Evolutionary conservation across 2,888 invertebrate genomes (phyloP).

Genomic region (Lasioglossum villosulum): DNA sequence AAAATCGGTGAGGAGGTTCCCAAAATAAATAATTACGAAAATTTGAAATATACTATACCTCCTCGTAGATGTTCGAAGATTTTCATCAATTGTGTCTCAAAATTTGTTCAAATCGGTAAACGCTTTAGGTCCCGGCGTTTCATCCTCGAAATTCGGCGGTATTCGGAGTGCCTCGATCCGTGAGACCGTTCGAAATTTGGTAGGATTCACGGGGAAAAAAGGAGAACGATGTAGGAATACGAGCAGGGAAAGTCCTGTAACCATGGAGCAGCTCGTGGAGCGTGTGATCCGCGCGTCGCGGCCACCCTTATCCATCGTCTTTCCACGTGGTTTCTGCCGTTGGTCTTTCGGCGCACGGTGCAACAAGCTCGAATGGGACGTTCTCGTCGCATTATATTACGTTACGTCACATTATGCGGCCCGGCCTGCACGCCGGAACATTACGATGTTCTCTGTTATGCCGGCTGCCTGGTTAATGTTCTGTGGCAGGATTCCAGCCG

Average conservation of each 20-base stretch:
- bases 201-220: not conserved
- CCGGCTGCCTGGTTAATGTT: constrained; percentile 77
- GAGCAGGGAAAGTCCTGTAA: constrained; percentile 23
- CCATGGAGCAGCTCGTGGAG: constrained; percentile 51
- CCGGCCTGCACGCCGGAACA: constrained; percentile 60
- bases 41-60: not conserved
- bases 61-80: too few relatives aligned
- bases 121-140: not conserved
- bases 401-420: constrained; percentile 70
- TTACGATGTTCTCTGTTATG: constrained; percentile 73
- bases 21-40: too few relatives aligned
- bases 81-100: not conserved
- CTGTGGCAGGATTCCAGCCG: constrained; percentile 72
- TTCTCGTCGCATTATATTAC: constrained; percentile 68
- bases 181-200: not conserved
- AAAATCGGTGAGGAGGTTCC: too few relatives aligned
- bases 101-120: not conserved
- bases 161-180: not conserved
- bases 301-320: constrained; percentile 42
- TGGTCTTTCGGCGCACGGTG: constrained; percentile 45
- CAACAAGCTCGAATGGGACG: constrained; percentile 61
- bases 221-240: constrained; percentile 2
- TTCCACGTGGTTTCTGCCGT: constrained; percentile 64
- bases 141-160: not conserved
- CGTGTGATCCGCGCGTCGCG: constrained; percentile 53